Percentiles rank a stretch among this genome's conserved stretches.
These are phyloP conservation scores for Actenoides hombroni DNA, from an alignment of 2,113 vertebrate species.

Conservation along the genomic window DNA sequence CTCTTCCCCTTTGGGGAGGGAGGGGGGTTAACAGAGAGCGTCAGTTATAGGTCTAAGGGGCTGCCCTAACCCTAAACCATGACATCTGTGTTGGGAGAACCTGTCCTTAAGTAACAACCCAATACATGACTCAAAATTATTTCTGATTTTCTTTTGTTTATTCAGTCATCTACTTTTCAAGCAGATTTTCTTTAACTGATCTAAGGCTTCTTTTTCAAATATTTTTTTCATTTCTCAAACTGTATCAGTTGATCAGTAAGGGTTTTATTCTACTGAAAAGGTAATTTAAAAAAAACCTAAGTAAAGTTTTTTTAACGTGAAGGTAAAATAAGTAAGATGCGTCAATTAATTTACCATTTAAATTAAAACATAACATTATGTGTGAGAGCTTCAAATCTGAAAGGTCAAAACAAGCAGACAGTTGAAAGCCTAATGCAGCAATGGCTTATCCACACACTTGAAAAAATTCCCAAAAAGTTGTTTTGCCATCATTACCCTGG, in stretches of 20 bases:
- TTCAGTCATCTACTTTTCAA: not conserved
- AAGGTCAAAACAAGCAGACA: not conserved
- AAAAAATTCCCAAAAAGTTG: not conserved
- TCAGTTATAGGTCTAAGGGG: too few species aligned
- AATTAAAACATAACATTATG: not conserved
- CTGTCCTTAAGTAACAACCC: not conserved
- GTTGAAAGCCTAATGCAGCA: not conserved
- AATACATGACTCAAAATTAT: not conserved
- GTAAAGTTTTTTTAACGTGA: too few species aligned
- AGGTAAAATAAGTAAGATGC: not conserved
- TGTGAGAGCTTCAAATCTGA: not conserved
- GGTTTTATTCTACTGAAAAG: not conserved
- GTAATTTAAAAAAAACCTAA: not conserved
- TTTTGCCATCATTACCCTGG: not conserved
- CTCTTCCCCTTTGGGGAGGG: too few species aligned
- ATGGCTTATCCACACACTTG: not conserved
- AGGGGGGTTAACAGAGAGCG: too few species aligned
- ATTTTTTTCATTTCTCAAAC: not conserved
- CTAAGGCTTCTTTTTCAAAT: not conserved
- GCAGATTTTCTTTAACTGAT: not conserved
- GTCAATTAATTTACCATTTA: not conserved
- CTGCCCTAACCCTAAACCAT: too few species aligned
- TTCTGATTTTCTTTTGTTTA: not conserved
- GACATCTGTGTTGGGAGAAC: rapidly evolving
- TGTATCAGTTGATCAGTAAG: not conserved